These are phyloP conservation scores for Andrena camellia DNA, from an alignment of 2,888 invertebrate species.

Conservation along the genomic window DNA sequence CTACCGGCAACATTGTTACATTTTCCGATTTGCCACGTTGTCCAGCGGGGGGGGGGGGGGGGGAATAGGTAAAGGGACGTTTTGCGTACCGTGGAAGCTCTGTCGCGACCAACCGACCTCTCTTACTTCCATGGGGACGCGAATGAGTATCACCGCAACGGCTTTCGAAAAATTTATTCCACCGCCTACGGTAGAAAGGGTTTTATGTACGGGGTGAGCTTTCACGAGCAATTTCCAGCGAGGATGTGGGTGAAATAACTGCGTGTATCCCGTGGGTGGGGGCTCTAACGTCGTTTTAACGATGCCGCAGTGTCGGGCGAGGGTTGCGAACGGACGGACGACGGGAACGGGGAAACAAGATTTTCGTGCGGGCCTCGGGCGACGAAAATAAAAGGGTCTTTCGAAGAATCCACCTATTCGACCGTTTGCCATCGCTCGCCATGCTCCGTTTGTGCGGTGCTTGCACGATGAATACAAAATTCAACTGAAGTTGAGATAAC, in stretches of 20 bases:
- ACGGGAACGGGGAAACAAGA: conserved; percentile 42
- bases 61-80: neutral
- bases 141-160: conserved; percentile 27
- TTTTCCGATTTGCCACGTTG: conserved; percentile 17
- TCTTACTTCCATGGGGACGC: conserved; percentile 6
- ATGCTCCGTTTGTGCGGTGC: neutral
- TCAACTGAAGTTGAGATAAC: neutral
- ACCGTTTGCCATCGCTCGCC: neutral
- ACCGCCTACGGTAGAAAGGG: conserved; percentile 33
- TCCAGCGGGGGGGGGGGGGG: neutral
- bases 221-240: conserved; percentile 61
- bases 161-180: conserved; percentile 53
- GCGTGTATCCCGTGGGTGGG: conserved; percentile 46
- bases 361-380: conserved; percentile 26
- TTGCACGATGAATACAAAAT: neutral
- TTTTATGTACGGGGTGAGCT: conserved; percentile 47
- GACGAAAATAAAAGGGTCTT: conserved; percentile 1
- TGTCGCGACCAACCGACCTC: conserved; percentile 23
- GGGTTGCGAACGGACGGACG: conserved; percentile 21
- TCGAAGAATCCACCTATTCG: neutral
- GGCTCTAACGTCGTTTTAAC: conserved; percentile 62
- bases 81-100: neutral
- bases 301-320: conserved; percentile 35
- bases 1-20: neutral
- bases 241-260: conserved; percentile 56